These are phyloP conservation scores for Neosilurus hyrtlii DNA, from an alignment of 2,797 vertebrate species.

Conservation along the genomic window DNA sequence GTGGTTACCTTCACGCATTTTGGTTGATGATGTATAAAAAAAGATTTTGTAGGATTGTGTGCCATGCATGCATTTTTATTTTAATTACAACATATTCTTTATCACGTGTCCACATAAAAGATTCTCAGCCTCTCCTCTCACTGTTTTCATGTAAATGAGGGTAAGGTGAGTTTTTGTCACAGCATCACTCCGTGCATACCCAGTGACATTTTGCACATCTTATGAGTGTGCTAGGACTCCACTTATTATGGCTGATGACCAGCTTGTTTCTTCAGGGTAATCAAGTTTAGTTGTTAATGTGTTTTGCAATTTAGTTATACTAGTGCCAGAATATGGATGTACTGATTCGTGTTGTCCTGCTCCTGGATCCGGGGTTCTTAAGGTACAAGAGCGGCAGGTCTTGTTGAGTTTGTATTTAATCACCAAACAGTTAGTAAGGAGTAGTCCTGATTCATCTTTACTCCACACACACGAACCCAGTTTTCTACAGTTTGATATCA, in stretches of 20 bases:
- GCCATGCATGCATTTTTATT: background rate
- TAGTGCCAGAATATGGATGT: background rate
- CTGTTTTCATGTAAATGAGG: background rate
- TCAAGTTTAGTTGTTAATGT: background rate
- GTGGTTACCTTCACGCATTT: background rate
- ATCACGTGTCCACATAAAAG: background rate
- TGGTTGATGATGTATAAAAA: background rate
- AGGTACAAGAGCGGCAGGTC: background rate
- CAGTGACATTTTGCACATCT: background rate
- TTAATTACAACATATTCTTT: background rate
- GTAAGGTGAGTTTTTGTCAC: background rate
- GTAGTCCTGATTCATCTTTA: background rate
- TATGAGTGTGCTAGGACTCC: background rate
- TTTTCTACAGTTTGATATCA: background rate
- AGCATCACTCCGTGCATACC: background rate
- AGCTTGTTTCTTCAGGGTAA: background rate
- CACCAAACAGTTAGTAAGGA: background rate
- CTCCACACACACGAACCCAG: background rate
- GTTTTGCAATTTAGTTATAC: no score
- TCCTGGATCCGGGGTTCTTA: background rate
- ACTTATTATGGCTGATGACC: background rate
- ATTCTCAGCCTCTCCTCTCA: background rate
- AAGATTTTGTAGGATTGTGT: no score
- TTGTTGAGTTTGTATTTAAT: background rate
- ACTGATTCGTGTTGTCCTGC: background rate